Evolutionary conservation across 2,113 vertebrate species (phyloP).

Genomic region (Struthio camelus): DNA sequence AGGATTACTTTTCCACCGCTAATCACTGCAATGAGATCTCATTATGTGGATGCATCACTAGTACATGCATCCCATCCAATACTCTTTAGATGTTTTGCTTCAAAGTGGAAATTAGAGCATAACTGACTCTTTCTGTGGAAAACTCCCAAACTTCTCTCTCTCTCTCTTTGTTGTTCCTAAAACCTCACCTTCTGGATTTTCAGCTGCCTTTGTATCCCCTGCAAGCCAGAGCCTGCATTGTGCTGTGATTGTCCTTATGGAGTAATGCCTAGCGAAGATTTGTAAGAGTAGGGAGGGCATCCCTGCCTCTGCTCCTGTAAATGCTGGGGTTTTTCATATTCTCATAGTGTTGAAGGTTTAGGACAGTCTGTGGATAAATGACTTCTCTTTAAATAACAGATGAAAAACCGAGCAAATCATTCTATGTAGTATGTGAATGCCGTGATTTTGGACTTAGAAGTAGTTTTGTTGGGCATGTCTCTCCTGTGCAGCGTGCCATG

Average conservation of each 20-base stretch:
- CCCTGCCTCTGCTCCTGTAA: neutral
- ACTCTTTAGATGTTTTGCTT: neutral
- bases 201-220: neutral
- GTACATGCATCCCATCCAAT: neutral
- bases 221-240: neutral
- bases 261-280: neutral
- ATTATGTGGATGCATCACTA: fast-evolving
- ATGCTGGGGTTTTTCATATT: neutral
- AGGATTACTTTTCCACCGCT: neutral
- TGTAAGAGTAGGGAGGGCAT: neutral
- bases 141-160: neutral
- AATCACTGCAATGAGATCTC: neutral
- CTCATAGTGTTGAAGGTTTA: neutral
- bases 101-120: neutral
- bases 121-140: neutral
- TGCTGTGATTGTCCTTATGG: neutral
- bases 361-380: neutral
- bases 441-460: neutral
- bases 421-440: neutral
- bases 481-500: neutral
- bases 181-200: neutral
- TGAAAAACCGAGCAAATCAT: neutral
- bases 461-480: neutral
- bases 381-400: neutral
- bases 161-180: neutral